Percentiles rank a stretch among this genome's conserved stretches.
Conservation (phyloP, 2,797 vertebrate species). For the Eupleurogrammus muticus region DNA sequence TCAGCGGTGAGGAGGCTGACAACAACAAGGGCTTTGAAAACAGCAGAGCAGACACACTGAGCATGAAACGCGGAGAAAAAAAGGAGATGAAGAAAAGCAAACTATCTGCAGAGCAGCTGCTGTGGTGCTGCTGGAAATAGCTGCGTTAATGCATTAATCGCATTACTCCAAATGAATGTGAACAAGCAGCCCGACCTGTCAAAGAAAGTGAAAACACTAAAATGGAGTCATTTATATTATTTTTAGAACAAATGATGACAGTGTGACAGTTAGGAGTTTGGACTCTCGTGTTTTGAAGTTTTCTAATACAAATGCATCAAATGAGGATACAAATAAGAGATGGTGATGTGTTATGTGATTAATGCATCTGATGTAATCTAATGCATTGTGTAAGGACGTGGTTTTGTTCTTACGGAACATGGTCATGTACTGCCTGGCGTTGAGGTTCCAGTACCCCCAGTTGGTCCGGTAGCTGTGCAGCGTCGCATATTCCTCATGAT, state of each 20-base stretch:
- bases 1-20: conserved; percentile 28
- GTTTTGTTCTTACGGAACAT: conserved; percentile 94
- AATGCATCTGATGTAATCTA: background rate
- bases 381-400: background rate
- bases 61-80: conserved; percentile 13
- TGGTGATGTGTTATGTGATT: background rate
- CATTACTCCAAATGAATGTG: conserved; percentile 60
- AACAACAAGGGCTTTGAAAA: conserved; percentile 23
- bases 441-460: conserved; percentile 99
- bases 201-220: conserved; percentile 56
- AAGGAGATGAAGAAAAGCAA: conserved; percentile 12
- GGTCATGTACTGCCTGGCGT: conserved; percentile 96
- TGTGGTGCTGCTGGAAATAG: conserved; percentile 64
- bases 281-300: conserved; percentile 20
- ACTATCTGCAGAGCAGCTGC: conserved; percentile 21
- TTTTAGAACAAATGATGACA: conserved; percentile 30
- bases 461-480: conserved; percentile 95
- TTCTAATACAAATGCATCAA: conserved; percentile 7
- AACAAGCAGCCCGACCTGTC: conserved; percentile 65
- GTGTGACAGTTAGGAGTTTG: conserved; percentile 4
- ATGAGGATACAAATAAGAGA: background rate
- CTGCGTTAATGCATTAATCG: conserved; percentile 58
- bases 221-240: conserved; percentile 29
- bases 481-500: conserved; percentile 95
- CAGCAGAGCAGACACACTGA: conserved; percentile 43